These are phyloP conservation scores for Arothron firmamentum DNA, from an alignment of 2,113 vertebrate species.

Conservation along the genomic window DNA sequence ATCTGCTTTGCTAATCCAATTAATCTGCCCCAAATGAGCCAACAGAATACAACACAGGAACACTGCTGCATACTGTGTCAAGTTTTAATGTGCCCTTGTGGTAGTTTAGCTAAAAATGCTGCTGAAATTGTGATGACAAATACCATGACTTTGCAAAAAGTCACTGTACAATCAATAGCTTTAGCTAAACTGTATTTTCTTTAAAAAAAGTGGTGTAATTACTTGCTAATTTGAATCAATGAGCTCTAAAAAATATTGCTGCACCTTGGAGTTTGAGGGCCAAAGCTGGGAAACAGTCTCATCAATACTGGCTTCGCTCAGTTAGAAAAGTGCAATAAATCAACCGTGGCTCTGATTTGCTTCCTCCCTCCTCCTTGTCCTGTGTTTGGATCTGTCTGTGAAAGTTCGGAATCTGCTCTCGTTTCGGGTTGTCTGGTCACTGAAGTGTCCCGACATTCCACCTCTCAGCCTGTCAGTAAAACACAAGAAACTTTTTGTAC, in stretches of 20 bases:
- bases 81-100: too few species aligned
- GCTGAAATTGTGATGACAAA: neutral
- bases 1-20: constrained; percentile 39
- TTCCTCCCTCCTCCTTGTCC: neutral
- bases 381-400: constrained; percentile 11
- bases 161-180: constrained; percentile 3
- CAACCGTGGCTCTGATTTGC: constrained; percentile 6
- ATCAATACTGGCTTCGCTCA: neutral
- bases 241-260: constrained; percentile 11
- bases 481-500: neutral
- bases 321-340: neutral
- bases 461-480: constrained; percentile 13
- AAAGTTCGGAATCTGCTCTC: constrained; percentile 18
- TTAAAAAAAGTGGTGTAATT: neutral
- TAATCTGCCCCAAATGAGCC: constrained; percentile 21
- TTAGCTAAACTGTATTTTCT: neutral
- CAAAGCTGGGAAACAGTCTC: neutral
- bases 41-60: neutral
- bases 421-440: constrained; percentile 16
- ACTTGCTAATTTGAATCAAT: constrained; percentile 28
- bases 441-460: neutral
- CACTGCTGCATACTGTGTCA: neutral
- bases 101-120: too few species aligned
- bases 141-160: neutral
- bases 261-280: neutral